phyloP scores from a whole-genome alignment of 2,888 invertebrate genomes.

The Lasius platythorax region DNA sequence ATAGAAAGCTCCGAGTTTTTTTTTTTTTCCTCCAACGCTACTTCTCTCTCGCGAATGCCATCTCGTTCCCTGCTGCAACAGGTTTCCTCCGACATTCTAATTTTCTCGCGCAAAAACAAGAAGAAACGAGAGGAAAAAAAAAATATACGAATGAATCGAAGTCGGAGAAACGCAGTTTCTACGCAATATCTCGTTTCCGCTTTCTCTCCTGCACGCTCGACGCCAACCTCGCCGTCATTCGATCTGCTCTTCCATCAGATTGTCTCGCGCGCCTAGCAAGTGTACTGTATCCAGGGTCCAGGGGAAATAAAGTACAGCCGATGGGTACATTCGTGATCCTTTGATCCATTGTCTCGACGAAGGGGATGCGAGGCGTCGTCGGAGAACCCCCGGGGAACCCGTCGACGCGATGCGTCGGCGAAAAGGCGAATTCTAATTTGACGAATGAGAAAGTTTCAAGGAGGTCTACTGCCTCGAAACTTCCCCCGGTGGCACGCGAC shows the following conservation, averaged over 20 bases:
- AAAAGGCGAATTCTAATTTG: slow-evolving; percentile 82
- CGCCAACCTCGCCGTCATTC: not conserved
- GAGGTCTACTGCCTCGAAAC: slow-evolving; percentile 69
- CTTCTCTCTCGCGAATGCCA: not conserved
- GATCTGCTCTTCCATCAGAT: slow-evolving; percentile 52
- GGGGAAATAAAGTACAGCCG: slow-evolving; percentile 52
- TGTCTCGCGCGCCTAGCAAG: slow-evolving; percentile 60
- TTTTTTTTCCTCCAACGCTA: not conserved
- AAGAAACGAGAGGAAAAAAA: not conserved
- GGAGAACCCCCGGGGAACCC: slow-evolving; percentile 74
- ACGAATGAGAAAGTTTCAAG: slow-evolving; percentile 83
- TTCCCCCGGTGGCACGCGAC: slow-evolving; percentile 61
- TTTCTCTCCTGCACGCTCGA: not conserved
- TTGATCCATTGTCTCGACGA: slow-evolving; percentile 82
- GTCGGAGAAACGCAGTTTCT: slow-evolving; percentile 1
- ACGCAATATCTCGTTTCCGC: not conserved
- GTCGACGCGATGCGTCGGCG: slow-evolving; percentile 71
- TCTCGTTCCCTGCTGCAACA: slow-evolving; percentile 44
- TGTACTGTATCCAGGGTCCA: slow-evolving; percentile 63
- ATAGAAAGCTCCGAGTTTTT: not conserved
- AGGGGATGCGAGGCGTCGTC: slow-evolving; percentile 63
- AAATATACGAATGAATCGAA: slow-evolving; percentile 8
- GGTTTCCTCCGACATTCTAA: slow-evolving; percentile 49
- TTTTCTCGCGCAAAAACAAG: slow-evolving; percentile 24
- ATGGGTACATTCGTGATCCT: slow-evolving; percentile 71